Evolutionary conservation across 2,888 invertebrate genomes (phyloP).

Genomic region (Lampropteryx suffumata): DNA sequence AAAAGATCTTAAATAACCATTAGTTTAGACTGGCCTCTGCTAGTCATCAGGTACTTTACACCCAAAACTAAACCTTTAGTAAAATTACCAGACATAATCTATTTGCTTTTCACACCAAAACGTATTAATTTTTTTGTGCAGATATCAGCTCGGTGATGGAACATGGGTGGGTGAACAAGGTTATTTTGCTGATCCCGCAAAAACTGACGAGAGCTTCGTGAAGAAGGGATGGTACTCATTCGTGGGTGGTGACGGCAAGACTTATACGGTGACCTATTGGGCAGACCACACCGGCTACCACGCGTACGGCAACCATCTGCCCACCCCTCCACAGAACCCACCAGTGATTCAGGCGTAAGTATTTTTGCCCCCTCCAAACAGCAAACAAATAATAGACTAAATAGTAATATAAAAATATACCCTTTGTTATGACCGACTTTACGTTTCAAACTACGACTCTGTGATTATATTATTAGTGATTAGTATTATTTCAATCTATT

Average conservation of each 20-base stretch:
- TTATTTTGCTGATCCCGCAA: conserved; percentile 60
- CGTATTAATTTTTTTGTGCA: conserved; percentile 30
- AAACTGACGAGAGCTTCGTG: conserved; percentile 65
- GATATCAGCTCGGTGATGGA: conserved; percentile 72
- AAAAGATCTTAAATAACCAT: conserved; percentile 40
- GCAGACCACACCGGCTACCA: conserved; percentile 76
- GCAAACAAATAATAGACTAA: too few species aligned
- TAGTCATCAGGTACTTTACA: conserved; percentile 24
- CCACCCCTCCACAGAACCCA: conserved; percentile 68
- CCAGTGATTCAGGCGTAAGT: conserved; percentile 72
- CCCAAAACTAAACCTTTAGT: too few species aligned
- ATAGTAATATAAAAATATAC: too few species aligned
- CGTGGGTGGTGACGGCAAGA: conserved; percentile 65
- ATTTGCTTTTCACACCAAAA: background rate
- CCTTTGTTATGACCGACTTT: too few species aligned
- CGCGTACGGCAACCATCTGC: conserved; percentile 72
- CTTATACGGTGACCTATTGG: conserved; percentile 73
- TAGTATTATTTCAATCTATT: too few species aligned
- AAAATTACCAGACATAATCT: too few species aligned
- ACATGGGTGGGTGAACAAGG: conserved; percentile 75
- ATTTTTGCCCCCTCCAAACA: background rate
- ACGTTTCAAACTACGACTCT: too few species aligned
- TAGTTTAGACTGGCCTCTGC: conserved; percentile 33
- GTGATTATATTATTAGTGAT: too few species aligned
- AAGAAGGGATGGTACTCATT: conserved; percentile 78